Conservation (phyloP, 92 coral and sea anemone genomes). For the Metridium senile region DNA sequence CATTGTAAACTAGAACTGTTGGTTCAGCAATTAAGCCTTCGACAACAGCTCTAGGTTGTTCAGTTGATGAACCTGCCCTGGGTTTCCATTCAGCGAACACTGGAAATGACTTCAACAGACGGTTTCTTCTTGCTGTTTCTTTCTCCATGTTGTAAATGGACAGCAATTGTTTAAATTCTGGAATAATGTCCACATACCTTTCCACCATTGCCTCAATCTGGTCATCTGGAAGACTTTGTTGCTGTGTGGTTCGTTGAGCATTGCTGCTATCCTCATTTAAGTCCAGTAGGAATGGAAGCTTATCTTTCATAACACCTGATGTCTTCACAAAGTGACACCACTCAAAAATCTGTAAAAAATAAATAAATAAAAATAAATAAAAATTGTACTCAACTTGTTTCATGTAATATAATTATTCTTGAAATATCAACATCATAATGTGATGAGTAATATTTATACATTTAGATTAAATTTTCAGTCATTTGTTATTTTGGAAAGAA, state of each 20-base stretch:
- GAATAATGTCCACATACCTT: too few relatives aligned
- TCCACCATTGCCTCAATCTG: too few relatives aligned
- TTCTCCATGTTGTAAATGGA: too few relatives aligned
- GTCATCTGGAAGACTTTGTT: too few relatives aligned
- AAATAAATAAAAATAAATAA: background rate
- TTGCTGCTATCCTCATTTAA: too few relatives aligned
- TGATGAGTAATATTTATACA: background rate
- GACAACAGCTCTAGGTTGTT: too few relatives aligned
- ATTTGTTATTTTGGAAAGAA: too few relatives aligned
- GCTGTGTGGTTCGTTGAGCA: too few relatives aligned
- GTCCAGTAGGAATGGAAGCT: too few relatives aligned
- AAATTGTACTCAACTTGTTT: background rate
- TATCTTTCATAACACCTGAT: slow-evolving; percentile 34
- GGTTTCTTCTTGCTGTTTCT: slow-evolving; percentile 14
- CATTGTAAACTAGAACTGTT: slow-evolving; percentile 14
- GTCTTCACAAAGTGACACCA: slow-evolving; percentile 45
- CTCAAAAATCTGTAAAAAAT: slow-evolving; percentile 39
- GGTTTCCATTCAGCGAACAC: slow-evolving; percentile 10
- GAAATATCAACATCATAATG: background rate
- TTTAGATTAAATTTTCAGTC: background rate
- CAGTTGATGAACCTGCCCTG: too few relatives aligned
- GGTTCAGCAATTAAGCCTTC: too few relatives aligned
- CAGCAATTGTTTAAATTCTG: too few relatives aligned
- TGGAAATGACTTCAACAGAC: slow-evolving; percentile 28
- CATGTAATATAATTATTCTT: background rate